Base-by-base conservation (phyloP, 2,797 vertebrate genomes). In the Anisognathus igniventris region DNA sequence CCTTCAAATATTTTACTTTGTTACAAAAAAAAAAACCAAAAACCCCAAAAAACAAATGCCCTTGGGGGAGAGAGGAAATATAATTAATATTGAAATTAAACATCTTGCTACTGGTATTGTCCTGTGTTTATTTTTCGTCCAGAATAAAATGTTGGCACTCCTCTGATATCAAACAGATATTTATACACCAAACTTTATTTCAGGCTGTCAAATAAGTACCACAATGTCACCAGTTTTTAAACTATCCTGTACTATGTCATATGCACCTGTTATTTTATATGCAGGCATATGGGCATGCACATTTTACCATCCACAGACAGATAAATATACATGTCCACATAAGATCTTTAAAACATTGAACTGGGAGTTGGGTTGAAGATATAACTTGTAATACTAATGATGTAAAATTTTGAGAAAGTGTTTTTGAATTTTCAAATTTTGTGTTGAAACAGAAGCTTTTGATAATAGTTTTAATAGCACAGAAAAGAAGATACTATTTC, bases 201-300 rank as follows among this genome's bases (percentile, higher is more conserved):
- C 39, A 72, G 51, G 61, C 4, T 93, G 77, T 76, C 13, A 85
- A 73, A 60, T 60, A 35, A 81, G 37, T 48, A 85, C 4, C 24
- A 53, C 8, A 44, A 27, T 42, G 25, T 50, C 23, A n/a, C 2
- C 8, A 13, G 45, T 76, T 82, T 93, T 87, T 18, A 81, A 87
- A 35, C 20, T 13, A 8, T 57, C 13, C 9, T 88, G 11, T 67
- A 12, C 14, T 39, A 2, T 37, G 12, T 37, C 64, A 12, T 39
- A 20, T 14, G 6, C 35, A 62, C 8, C 5, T 68, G 57, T 60
- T 88, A 74, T 72, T 87, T 82, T 58, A 39, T 53, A 57, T 39
- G 14, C 15, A 87, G 23, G 5, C 30, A 37, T 7, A 3, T n/a
- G 14, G 2, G 5, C 6, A 3, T 4, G 1, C 2, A 3, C 7